Base-by-base conservation (phyloP, 2,113 vertebrate species). In the Corvus hawaiiensis region DNA sequence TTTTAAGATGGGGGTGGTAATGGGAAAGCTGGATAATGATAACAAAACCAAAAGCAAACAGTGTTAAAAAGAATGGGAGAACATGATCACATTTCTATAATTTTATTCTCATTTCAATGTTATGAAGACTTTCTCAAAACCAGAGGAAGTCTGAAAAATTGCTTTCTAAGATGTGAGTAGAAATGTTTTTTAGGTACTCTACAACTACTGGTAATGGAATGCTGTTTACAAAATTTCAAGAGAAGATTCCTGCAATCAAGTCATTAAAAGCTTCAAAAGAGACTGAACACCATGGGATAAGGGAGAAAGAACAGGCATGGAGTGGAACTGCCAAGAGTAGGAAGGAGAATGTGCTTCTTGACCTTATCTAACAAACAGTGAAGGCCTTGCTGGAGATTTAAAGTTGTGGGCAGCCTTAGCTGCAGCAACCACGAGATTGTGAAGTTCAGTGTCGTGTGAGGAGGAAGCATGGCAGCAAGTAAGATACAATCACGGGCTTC, bases 361-460 rank as follows among this genome's bases (percentile, higher is more conserved):
- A 9, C 37, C 21, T 80, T 33, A 17, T 67, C 26, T 67, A 73
- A 37, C 11, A 32, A 63, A 22, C 3, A 2, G 1, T 22, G 26
- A 51, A 64, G 17, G 32, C 14, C 21, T 35, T 56, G 26, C 22
- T 64, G 43, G 21, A 27, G 11, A 43, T 48, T 41, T 49, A n/a
- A 48, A 56, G 8, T 1, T 49, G 32, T 9, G 43, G 4, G 1
- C 26, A 73, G 17, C 11, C 32, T 35, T 56, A 41, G 26, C 26
- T 51, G 18, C 59, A 52, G 18, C 14, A 33, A 44, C 32, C 18
- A 28, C 0, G 1, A 14, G 44, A 33, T 4, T 59, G 19, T 16
- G 27, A 16, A 59, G 13, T 37, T 52, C 68, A 28, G 3, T 22
- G 33, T 17, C 5, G 1, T 51, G 18, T 0, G 0, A 44, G 44